Conservation (phyloP, 2,113 vertebrate genomes). For the Gymnocephalus cernua region DNA sequence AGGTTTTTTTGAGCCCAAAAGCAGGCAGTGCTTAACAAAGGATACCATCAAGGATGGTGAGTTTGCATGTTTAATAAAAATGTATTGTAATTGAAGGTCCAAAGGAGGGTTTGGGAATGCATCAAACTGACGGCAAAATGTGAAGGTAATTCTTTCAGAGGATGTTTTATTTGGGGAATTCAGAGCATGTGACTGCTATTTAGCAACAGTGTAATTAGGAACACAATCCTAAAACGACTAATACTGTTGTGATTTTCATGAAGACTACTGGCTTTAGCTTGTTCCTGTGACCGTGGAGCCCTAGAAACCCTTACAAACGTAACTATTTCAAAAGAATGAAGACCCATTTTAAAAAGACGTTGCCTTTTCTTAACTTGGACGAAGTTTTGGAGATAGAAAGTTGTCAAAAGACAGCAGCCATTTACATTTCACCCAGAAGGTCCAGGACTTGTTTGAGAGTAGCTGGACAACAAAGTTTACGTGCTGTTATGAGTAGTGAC, state of each 20-base stretch:
- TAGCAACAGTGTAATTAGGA: slow-evolving; percentile 12
- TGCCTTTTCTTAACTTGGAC: neutral
- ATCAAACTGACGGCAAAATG: slow-evolving; percentile 14
- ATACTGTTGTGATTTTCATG: slow-evolving; percentile 25
- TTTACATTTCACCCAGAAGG: slow-evolving; percentile 42
- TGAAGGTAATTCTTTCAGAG: slow-evolving; percentile 43
- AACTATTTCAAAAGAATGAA: slow-evolving; percentile 16
- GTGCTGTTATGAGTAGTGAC: neutral
- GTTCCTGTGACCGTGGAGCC: slow-evolving; percentile 35
- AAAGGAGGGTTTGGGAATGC: slow-evolving; percentile 45
- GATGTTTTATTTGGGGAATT: slow-evolving; percentile 7
- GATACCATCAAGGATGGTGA: slow-evolving; percentile 72
- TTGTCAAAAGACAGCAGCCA: slow-evolving; percentile 26
- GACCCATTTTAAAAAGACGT: neutral
- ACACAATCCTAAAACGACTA: slow-evolving; percentile 20
- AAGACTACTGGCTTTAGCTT: slow-evolving; percentile 10
- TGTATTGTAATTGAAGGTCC: slow-evolving; percentile 64
- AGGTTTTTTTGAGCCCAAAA: slow-evolving; percentile 66
- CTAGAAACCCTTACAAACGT: slow-evolving; percentile 25
- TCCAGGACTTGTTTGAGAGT: slow-evolving; percentile 15
- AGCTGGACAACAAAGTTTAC: slow-evolving; percentile 22
- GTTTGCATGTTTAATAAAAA: slow-evolving; percentile 71
- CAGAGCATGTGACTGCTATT: slow-evolving; percentile 34
- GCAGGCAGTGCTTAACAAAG: slow-evolving; percentile 74
- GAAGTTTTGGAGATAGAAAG: slow-evolving; percentile 40